Evolutionary conservation across 2,113 vertebrate species (phyloP), one percentile per base, ranked within the genome.

Genomic region (Erythrocebus patas): DNA sequence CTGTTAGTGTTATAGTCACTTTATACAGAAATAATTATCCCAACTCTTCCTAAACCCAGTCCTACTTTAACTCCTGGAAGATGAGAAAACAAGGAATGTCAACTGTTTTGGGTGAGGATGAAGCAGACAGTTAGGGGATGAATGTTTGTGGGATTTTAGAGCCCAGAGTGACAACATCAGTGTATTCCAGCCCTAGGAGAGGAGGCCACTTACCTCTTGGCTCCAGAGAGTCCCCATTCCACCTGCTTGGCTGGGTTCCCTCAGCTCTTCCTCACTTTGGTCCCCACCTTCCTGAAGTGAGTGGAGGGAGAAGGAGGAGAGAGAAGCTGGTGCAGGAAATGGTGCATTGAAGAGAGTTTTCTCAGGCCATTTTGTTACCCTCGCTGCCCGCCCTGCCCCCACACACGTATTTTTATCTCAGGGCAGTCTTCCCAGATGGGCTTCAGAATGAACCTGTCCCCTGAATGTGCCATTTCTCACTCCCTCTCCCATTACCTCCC

Each of bases 181-280:
- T 13, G 23, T n/a, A n/a, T n/a, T 52, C 40, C 75, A 30, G 8
- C 0, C 0, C 38, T 6, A 12, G 59, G 32, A 14, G 1, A 35
- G 52, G 20, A 40, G 12, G 2, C 32, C 80, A 84, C 97, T 92
- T 86, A 98, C 97, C 97, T 97, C 95, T 35, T 87, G 89, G 25
- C 55, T 96, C 83, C 35, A 30, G 45, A 57, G 17, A 59, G 87
- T 38, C 8, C n/a, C 72, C 92, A 91, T 91, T 79, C 40, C 82
- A n/a, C 55, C 40, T 3, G 17, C 52, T 45, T 1, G 25, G 13
- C 40, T 87, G 38, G 9, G 70, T 45, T 38, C 48, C 9, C 55
- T 72, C 3, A 20, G 43, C 18, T 66, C 55, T 72, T n/a, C 70
- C 57, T 27, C 7, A 40, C 89, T 35, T 40, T 43, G 12, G 61